A percentile compares a stretch with the other conserved stretches of the same genome.
These are phyloP conservation scores for Pangasianodon hypophthalmus DNA, from an alignment of 2,113 vertebrate genomes.

Conservation along the genomic window DNA sequence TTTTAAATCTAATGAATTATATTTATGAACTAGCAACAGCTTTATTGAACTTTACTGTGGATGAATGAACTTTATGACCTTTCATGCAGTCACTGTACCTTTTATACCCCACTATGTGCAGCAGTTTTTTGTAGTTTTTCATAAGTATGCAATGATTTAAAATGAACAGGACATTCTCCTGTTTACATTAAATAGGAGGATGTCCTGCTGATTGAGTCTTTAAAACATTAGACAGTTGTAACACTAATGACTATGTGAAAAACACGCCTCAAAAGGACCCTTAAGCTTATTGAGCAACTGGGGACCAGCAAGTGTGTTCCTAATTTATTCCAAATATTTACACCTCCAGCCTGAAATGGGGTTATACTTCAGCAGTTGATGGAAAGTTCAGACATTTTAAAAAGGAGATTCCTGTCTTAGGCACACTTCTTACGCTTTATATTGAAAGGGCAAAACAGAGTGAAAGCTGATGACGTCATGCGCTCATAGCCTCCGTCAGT, in stretches of 20 bases:
- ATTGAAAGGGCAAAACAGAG: not conserved
- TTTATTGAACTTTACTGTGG: not conserved
- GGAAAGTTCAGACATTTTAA: not conserved
- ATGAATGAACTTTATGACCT: not conserved
- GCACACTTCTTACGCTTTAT: not conserved
- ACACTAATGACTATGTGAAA: not conserved
- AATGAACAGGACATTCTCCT: not conserved
- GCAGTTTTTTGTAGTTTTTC: not conserved
- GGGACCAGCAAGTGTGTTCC: not conserved
- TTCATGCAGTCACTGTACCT: not conserved
- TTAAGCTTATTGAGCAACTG: not conserved
- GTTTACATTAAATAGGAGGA: not conserved
- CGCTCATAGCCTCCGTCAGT: constrained; percentile 10
- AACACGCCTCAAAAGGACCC: not conserved
- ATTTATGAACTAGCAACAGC: not conserved
- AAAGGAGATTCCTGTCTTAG: not conserved
- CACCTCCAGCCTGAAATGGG: not conserved
- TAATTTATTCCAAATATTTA: not conserved
- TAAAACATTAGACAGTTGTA: not conserved
- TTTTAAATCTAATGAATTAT: not conserved
- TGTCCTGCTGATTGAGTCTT: not conserved
- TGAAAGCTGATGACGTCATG: constrained; percentile 27
- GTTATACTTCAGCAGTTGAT: constrained; percentile 7
- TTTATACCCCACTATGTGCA: not conserved
- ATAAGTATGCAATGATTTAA: not conserved